Evolutionary conservation across 2,113 vertebrate genomes (phyloP), one percentile per base, ranked within the genome.

Genomic region (Coreoperca whiteheadi): DNA sequence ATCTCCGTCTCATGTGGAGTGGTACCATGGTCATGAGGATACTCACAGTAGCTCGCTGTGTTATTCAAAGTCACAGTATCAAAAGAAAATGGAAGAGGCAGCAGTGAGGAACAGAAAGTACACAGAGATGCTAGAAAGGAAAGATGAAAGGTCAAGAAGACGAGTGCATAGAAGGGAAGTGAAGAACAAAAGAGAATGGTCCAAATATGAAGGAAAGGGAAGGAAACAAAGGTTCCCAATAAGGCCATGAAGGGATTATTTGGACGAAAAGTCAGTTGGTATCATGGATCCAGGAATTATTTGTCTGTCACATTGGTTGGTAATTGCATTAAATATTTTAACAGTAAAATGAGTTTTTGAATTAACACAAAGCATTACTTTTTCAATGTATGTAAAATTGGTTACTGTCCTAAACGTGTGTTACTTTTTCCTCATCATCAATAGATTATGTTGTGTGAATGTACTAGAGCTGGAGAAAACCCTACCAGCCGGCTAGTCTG

Each of bases 1-100:
- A 50, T 73, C 41, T 41, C 74, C 18, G 15, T 46, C 39, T 51
- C 50, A 64, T 11, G 39, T 48, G 37, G 39, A 82, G 25, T 21
- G 46, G 51, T 9, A 54, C 64, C 51, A 1, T 32, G 30, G 78
- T 87, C 84, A 63, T 54, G 28, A 28, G n/a, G 77, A 76, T 68
- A 51, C 76, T 65, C 34, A 11, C 50, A 59, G 57, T 32, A 8
- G 69, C 6, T 34, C 15, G 39, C 59, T 75, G 39, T 23, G 60
- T 12, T 77, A 64, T 74, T 84, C 81, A 82, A 67, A 83, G 77
- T 50, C 39, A 70, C 51, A 39, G 50, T 59, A 76, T 63, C 79
- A 88, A 66, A 74, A 76, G 60, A 63, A 74, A 79, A 74, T 54
- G 20, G 68, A 78, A 51, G 54, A 72, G 65, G 30, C 30, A 79